phyloP scores from a whole-genome alignment of 2,888 invertebrate species.

The Loripinus fragilis region DNA sequence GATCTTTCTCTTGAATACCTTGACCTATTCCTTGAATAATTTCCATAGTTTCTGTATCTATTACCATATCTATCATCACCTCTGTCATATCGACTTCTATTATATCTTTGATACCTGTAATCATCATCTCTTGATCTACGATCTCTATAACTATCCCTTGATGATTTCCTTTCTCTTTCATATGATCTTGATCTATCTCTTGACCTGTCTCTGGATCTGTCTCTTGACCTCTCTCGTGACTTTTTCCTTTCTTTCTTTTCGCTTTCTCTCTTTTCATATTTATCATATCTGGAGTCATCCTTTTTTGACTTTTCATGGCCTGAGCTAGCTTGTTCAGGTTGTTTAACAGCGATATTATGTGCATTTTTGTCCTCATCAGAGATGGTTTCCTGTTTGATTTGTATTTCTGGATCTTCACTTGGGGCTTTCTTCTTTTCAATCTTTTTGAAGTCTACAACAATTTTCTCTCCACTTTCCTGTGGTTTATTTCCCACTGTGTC shows the following conservation, averaged over 20 bases:
- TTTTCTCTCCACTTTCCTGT: slow-evolving; percentile 16
- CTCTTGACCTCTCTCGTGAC: slow-evolving; percentile 16
- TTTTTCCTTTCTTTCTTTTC: slow-evolving; percentile 20
- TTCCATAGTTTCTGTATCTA: slow-evolving; percentile 18
- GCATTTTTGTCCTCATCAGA: slow-evolving; percentile 16
- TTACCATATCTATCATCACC: slow-evolving; percentile 8
- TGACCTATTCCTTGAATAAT: slow-evolving; percentile 1
- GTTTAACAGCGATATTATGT: slow-evolving; percentile 17
- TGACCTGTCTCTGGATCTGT: slow-evolving; percentile 21
- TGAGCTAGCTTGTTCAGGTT: slow-evolving; percentile 29
- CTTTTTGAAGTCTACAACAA: slow-evolving; percentile 7
- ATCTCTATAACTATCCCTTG: slow-evolving; percentile 12
- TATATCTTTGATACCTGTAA: background rate
- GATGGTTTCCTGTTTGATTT: background rate
- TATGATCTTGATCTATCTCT: slow-evolving; percentile 26
- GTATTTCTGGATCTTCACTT: background rate
- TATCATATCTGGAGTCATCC: slow-evolving; percentile 23
- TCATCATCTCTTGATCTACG: slow-evolving; percentile 21
- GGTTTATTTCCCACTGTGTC: slow-evolving; percentile 23
- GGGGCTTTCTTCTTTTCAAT: slow-evolving; percentile 11
- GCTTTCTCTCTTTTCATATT: slow-evolving; percentile 25
- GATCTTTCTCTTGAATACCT: slow-evolving; percentile 33
- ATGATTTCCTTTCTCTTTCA: slow-evolving; percentile 30
- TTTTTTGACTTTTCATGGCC: slow-evolving; percentile 38
- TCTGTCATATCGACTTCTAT: background rate